These are phyloP conservation scores for Heliconius eleuchia DNA, from an alignment of 1,140 invertebrate genomes.

Conservation along the genomic window DNA sequence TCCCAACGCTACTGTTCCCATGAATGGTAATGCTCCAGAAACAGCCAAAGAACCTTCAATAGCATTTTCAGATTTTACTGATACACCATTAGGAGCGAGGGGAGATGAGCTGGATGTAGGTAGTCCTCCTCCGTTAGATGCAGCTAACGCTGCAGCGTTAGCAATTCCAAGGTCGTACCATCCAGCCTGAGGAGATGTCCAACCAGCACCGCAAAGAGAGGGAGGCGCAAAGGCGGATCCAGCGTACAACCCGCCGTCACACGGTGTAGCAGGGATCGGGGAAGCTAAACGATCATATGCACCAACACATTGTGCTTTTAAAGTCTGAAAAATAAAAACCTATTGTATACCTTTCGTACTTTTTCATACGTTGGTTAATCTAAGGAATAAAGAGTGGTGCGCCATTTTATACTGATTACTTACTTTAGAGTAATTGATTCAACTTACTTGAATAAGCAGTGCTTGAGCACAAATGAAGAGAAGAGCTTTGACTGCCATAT, in stretches of 20 bases:
- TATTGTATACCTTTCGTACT: no score
- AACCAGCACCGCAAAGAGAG: slow-evolving; percentile 9
- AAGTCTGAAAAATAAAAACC: slow-evolving; percentile 6
- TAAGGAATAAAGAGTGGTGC: no score
- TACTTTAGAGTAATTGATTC: background rate
- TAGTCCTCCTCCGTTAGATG: slow-evolving; percentile 47
- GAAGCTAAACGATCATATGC: background rate
- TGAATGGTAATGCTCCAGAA: slow-evolving; percentile 49
- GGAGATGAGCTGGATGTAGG: slow-evolving; percentile 45
- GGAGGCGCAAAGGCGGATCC: background rate
- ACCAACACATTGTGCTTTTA: slow-evolving; percentile 28
- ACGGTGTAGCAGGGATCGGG: background rate
- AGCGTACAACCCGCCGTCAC: background rate
- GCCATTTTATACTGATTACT: background rate
- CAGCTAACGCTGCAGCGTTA: slow-evolving; percentile 27
- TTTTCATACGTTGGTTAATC: no score
- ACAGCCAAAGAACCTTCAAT: slow-evolving; percentile 50
- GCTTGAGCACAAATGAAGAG: background rate
- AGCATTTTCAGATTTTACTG: slow-evolving; percentile 48
- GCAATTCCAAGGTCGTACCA: background rate
- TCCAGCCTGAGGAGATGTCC: background rate
- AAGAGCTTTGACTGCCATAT: background rate
- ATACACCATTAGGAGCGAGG: slow-evolving; percentile 47
- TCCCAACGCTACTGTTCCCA: slow-evolving; percentile 48
- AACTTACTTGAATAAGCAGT: background rate